Conservation (phyloP, 2,888 invertebrate genomes). For the Platypus cylindrus region DNA sequence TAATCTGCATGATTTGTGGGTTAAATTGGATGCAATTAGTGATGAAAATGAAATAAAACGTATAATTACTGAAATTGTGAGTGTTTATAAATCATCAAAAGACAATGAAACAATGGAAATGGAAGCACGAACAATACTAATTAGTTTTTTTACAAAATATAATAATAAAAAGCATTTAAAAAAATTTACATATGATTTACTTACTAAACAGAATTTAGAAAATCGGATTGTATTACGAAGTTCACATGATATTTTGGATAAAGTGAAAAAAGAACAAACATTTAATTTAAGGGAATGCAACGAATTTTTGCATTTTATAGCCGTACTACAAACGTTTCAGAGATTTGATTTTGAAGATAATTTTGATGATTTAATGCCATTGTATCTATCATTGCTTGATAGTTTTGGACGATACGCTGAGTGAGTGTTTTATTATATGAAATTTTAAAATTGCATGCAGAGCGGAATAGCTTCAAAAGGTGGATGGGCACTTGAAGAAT, state of each 20-base stretch:
- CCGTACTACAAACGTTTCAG: slow-evolving; percentile 17
- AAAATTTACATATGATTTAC: slow-evolving; percentile 20
- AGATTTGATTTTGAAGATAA: slow-evolving; percentile 18
- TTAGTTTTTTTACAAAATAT: slow-evolving; percentile 20
- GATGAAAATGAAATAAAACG: slow-evolving; percentile 10
- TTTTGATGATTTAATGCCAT: slow-evolving; percentile 19
- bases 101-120: slow-evolving; percentile 38
- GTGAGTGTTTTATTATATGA: slow-evolving; percentile 15
- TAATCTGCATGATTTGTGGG: slow-evolving; percentile 7
- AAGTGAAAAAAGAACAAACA: slow-evolving; percentile 15
- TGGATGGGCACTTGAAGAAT: neutral
- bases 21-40: slow-evolving; percentile 7
- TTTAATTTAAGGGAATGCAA: slow-evolving; percentile 19
- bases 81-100: slow-evolving; percentile 7
- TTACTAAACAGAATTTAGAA: slow-evolving; percentile 16
- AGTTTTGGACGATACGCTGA: slow-evolving; percentile 18
- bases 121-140: slow-evolving; percentile 18
- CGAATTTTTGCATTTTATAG: slow-evolving; percentile 21
- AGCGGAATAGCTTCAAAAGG: too few species aligned
- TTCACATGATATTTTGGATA: slow-evolving; percentile 14
- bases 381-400: slow-evolving; percentile 21
- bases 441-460: too few species aligned
- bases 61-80: slow-evolving; percentile 12
- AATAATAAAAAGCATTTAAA: slow-evolving; percentile 19
- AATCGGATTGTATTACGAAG: slow-evolving; percentile 15